These are phyloP conservation scores for Ptilorrhoa leucosticta DNA, from an alignment of 2,113 vertebrate species.

Conservation along the genomic window DNA sequence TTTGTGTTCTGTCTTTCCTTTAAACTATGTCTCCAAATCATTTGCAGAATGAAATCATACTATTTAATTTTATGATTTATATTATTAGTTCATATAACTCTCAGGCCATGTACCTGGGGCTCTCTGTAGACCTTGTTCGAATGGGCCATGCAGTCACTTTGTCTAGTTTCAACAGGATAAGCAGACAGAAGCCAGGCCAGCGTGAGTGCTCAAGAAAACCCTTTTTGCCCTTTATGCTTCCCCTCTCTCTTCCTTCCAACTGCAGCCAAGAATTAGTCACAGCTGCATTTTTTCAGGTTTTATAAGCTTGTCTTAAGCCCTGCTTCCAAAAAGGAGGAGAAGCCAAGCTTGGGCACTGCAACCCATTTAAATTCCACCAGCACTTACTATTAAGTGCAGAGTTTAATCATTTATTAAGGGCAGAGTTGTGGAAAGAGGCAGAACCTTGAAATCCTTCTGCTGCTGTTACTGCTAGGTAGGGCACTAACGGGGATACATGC, in stretches of 20 bases:
- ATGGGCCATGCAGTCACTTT: neutral
- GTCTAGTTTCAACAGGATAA: neutral
- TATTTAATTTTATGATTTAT: constrained; percentile 20
- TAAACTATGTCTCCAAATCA: neutral
- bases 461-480: neutral
- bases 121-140: neutral
- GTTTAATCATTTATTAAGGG: constrained; percentile 34
- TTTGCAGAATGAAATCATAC: constrained; percentile 44
- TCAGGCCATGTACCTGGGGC: neutral
- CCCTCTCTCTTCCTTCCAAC: neutral
- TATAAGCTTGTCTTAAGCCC: neutral
- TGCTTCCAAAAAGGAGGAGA: constrained; percentile 2
- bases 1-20: constrained; percentile 32
- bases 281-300: constrained; percentile 37
- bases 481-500: neutral
- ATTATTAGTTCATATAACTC: constrained; percentile 9
- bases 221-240: neutral
- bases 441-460: neutral
- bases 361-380: neutral
- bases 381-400: neutral
- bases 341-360: neutral
- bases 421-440: neutral
- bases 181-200: neutral
- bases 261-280: constrained; percentile 13
- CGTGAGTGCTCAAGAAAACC: neutral